A percentile compares a stretch with the other conserved stretches of the same genome.
phyloP scores from a whole-genome alignment of 2,113 vertebrate genomes.

The Bos taurus region DNA sequence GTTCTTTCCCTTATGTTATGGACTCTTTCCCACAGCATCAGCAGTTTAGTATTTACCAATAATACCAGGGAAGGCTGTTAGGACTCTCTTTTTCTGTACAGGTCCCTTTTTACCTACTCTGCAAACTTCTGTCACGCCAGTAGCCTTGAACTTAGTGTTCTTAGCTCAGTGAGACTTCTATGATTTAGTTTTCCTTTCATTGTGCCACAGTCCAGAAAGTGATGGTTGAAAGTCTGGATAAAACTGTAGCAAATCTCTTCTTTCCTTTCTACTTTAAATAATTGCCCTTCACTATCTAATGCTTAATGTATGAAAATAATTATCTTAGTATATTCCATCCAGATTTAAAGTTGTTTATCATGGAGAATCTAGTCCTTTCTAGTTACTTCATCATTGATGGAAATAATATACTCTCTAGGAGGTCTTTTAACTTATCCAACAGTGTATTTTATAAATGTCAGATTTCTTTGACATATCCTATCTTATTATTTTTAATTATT shows the following conservation, averaged over 20 bases:
- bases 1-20: background rate
- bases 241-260: background rate
- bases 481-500: background rate
- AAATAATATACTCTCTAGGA: background rate
- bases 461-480: background rate
- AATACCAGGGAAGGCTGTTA: background rate
- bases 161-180: background rate
- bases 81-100: background rate
- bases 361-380: background rate
- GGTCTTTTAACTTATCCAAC: background rate
- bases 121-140: background rate
- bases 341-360: background rate
- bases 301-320: background rate
- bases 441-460: background rate
- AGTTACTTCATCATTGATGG: background rate
- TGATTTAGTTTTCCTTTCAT: background rate
- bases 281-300: background rate
- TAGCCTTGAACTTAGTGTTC: background rate
- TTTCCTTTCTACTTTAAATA: background rate
- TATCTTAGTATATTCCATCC: background rate
- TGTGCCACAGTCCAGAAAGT: background rate
- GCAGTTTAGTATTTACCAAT: background rate
- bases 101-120: background rate
- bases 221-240: background rate
- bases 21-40: background rate